phyloP scores from a whole-genome alignment of 1,140 invertebrate genomes.

The Brachionus calyciflorus region DNA sequence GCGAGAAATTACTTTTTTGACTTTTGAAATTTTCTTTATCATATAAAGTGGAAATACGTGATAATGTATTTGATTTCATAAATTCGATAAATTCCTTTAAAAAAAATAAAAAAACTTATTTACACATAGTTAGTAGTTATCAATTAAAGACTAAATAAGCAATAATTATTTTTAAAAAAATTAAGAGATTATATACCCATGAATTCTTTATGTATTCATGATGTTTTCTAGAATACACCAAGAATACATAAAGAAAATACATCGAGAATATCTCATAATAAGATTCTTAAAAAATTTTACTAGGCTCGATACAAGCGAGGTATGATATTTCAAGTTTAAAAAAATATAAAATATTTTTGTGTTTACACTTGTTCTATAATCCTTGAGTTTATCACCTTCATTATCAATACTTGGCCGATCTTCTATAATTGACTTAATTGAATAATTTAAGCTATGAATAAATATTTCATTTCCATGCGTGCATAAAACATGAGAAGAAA shows the following conservation, averaged over 20 bases:
- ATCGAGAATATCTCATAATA: no score
- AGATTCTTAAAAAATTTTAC: no score
- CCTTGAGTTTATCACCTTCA: constrained; percentile 86
- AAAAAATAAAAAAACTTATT: no score
- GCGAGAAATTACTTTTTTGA: constrained; percentile 57
- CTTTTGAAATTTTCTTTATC: constrained; percentile 48
- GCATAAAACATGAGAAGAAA: constrained; percentile 85
- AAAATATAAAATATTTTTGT: no score
- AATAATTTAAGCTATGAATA: constrained; percentile 79
- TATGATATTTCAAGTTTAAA: background rate
- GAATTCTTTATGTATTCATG: no score
- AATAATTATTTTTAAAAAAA: no score
- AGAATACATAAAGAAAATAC: no score
- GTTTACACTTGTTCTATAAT: constrained; percentile 68
- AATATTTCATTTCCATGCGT: constrained; percentile 93
- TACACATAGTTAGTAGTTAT: no score
- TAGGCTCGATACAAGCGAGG: no score
- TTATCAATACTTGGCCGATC: constrained; percentile 91
- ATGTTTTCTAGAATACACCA: no score
- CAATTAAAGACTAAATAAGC: no score
- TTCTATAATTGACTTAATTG: constrained; percentile 79
- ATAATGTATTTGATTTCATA: constrained; percentile 77
- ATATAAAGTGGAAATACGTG: constrained; percentile 63
- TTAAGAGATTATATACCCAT: no score
- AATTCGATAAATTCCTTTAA: constrained; percentile 80